A percentile compares a stretch with the other conserved stretches of the same genome.
Evolutionary conservation across 2,888 invertebrate species (phyloP).

Genomic region (Eudasyphora cyanicolor): DNA sequence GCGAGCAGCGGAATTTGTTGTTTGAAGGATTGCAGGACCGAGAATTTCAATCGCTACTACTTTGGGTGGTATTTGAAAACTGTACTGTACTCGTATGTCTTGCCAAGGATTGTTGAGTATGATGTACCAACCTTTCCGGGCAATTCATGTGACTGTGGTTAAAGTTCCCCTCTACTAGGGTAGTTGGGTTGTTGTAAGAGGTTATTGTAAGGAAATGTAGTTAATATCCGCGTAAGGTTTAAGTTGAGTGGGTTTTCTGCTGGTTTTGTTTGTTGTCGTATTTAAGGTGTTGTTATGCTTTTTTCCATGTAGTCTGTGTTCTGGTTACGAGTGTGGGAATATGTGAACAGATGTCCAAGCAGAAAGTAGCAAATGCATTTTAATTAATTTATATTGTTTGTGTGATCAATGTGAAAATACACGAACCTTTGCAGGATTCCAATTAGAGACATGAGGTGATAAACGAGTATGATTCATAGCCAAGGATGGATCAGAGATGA

Average conservation of each 20-base stretch:
- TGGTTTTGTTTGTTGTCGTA: not conserved
- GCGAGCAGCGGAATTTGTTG: not conserved
- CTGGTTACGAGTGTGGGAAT: constrained; percentile 54
- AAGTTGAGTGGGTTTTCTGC: constrained; percentile 13
- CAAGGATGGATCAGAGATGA: no score
- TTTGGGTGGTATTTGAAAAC: constrained; percentile 10
- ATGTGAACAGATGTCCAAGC: constrained; percentile 50
- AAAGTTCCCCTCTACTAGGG: not conserved
- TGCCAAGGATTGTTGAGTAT: not conserved
- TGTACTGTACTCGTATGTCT: not conserved
- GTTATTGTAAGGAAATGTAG: not conserved
- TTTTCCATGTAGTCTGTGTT: not conserved
- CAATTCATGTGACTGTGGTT: not conserved
- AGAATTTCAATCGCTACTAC: not conserved
- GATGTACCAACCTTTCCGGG: not conserved
- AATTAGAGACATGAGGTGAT: not conserved
- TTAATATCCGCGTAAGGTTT: not conserved
- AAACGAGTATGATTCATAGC: no score
- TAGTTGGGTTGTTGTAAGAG: not conserved
- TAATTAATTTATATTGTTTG: constrained; percentile 33
- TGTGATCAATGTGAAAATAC: not conserved
- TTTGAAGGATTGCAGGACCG: not conserved
- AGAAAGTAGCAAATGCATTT: constrained; percentile 15
- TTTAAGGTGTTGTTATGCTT: constrained; percentile 7
- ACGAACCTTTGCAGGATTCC: not conserved